Evolutionary conservation across 2,888 invertebrate species (phyloP).

Genomic region (Pterostichus niger): DNA sequence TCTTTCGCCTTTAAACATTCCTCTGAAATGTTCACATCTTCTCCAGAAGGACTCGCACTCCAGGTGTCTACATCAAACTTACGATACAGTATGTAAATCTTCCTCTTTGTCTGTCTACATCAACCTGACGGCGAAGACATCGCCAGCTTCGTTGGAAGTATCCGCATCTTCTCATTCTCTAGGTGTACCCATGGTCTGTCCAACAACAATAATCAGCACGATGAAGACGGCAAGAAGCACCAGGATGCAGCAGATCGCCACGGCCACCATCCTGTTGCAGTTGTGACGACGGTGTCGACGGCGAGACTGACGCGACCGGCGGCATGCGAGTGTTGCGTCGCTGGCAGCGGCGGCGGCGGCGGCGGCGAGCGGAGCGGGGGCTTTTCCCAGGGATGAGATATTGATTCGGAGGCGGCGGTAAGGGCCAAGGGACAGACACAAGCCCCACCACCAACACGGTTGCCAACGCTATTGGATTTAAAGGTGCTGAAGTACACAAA

Average conservation of each 20-base stretch:
- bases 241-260: conserved; percentile 90
- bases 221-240: conserved; percentile 90
- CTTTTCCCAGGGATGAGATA: conserved; percentile 74
- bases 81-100: background rate
- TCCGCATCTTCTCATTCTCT: background rate
- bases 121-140: background rate
- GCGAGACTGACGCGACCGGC: conserved; percentile 18
- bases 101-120: too few relatives aligned
- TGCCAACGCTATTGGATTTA: conserved; percentile 29
- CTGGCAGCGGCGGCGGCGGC: conserved; percentile 69
- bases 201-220: conserved; percentile 89
- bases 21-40: too few relatives aligned
- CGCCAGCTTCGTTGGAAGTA: background rate
- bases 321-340: conserved; percentile 69
- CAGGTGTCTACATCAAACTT: too few relatives aligned
- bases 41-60: too few relatives aligned
- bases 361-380: conserved; percentile 70
- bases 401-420: conserved; percentile 72
- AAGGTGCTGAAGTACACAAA: conserved; percentile 12
- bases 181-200: conserved; percentile 84
- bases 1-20: too few relatives aligned
- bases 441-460: background rate
- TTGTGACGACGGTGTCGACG: background rate
- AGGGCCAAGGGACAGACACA: conserved; percentile 13
- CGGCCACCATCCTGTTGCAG: conserved; percentile 84